Percentiles rank a stretch among this genome's conserved stretches.
Evolutionary conservation across 2,888 invertebrate genomes (phyloP).

Genomic region (Drosophila fungiperda): DNA sequence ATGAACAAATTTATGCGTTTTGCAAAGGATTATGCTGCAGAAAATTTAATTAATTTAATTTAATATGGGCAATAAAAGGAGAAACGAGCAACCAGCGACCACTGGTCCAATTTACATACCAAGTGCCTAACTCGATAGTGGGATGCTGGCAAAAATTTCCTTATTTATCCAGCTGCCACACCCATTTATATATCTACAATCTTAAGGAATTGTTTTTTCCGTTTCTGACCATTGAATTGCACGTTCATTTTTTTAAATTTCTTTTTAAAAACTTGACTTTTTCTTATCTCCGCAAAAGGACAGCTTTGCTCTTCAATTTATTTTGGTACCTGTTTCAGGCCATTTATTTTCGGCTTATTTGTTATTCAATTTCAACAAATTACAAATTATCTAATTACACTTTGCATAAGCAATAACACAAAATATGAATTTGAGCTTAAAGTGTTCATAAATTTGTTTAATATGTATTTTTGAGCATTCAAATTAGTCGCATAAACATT

Average conservation of each 20-base stretch:
- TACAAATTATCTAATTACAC: conserved; percentile 58
- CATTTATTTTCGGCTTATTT: conserved; percentile 52
- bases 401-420: conserved; percentile 30
- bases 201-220: conserved; percentile 4
- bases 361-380: conserved; percentile 40
- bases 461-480: conserved; percentile 41
- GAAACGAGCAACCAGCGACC: conserved; percentile 25
- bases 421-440: conserved; percentile 20
- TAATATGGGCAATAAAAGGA: conserved; percentile 79
- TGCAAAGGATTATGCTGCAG: conserved; percentile 80
- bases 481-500: conserved; percentile 17
- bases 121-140: conserved; percentile 38
- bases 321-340: conserved; percentile 46
- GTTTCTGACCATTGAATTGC: neutral
- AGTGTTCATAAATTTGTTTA: conserved; percentile 49
- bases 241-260: conserved; percentile 41
- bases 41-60: conserved; percentile 82
- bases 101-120: conserved; percentile 68
- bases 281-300: conserved; percentile 62
- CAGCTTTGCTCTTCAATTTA: conserved; percentile 30
- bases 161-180: conserved; percentile 49
- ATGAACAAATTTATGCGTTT: conserved; percentile 80
- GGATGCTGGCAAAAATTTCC: conserved; percentile 37
- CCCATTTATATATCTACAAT: conserved; percentile 40
- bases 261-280: conserved; percentile 56